phyloP scores from a whole-genome alignment of 1,140 invertebrate species.

The Anoplolepis gracilipes region DNA sequence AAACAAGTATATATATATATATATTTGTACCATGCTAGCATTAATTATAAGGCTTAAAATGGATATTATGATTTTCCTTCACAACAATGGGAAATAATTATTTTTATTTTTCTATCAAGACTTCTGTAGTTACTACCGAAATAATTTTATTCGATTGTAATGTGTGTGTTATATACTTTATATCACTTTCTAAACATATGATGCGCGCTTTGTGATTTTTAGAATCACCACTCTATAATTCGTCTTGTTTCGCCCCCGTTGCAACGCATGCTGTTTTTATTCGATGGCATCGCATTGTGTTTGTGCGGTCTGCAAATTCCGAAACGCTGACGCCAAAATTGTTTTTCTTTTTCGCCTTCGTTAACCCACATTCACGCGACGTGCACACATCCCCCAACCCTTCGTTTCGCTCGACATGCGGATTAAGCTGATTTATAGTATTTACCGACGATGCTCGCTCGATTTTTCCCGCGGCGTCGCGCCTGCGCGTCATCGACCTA shows the following conservation, averaged over 20 bases:
- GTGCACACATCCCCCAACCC: conserved; percentile 12
- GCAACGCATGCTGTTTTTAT: conserved; percentile 71
- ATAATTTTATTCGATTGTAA: background rate
- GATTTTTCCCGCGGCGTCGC: conserved; percentile 49
- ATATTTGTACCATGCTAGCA: background rate
- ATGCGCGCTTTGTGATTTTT: background rate
- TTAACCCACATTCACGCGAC: conserved; percentile 81
- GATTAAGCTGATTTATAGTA: conserved; percentile 79
- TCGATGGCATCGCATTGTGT: conserved; percentile 71
- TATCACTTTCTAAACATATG: conserved; percentile 13
- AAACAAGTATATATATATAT: background rate
- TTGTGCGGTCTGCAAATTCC: conserved; percentile 68
- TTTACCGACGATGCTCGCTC: conserved; percentile 69
- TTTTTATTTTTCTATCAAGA: no score
- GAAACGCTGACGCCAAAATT: conserved; percentile 77
- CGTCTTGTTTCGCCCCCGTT: conserved; percentile 1
- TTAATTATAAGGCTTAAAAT: background rate
- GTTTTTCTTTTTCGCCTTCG: conserved; percentile 79
- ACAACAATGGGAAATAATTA: background rate
- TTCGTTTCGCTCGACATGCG: conserved; percentile 64
- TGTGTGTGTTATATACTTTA: background rate
- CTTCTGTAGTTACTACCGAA: background rate
- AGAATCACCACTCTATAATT: conserved; percentile 6
- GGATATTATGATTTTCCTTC: background rate
- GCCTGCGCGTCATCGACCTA: conserved; percentile 13